These are phyloP conservation scores for Conchocele bisecta DNA, from an alignment of 2,888 invertebrate species.

Conservation along the genomic window DNA sequence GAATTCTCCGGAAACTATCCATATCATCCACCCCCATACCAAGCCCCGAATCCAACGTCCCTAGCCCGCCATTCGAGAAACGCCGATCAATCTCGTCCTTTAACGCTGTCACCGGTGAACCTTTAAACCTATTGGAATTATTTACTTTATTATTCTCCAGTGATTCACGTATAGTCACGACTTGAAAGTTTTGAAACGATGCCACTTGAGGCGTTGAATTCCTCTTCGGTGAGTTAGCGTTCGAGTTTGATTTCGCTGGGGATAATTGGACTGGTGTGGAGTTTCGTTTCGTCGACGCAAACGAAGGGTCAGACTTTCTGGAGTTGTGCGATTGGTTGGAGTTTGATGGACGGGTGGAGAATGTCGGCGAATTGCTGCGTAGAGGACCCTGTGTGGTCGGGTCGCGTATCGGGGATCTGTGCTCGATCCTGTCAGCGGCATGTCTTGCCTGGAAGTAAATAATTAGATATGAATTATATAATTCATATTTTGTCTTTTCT, in stretches of 20 bases:
- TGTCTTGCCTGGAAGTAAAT: constrained; percentile 78
- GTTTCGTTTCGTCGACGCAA: constrained; percentile 62
- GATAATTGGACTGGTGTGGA: constrained; percentile 60
- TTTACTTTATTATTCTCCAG: constrained; percentile 61
- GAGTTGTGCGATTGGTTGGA: constrained; percentile 23
- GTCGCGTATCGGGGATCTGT: constrained; percentile 62
- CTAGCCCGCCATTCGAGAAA: constrained; percentile 60
- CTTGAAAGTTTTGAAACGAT: constrained; percentile 60
- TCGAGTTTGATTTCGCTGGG: constrained; percentile 37
- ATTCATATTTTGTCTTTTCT: background rate
- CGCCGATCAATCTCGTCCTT: constrained; percentile 81
- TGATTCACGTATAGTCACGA: constrained; percentile 70
- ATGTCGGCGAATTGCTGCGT: constrained; percentile 58
- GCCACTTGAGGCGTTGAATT: constrained; percentile 51
- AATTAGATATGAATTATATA: background rate
- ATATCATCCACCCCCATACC: constrained; percentile 51
- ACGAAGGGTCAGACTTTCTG: constrained; percentile 51
- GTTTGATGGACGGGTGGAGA: constrained; percentile 40
- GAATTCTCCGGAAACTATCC: constrained; percentile 40
- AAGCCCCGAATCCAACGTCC: constrained; percentile 56
- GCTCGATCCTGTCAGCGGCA: constrained; percentile 70
- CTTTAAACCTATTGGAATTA: constrained; percentile 70
- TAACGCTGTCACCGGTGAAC: constrained; percentile 81
- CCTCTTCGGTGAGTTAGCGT: constrained; percentile 44
- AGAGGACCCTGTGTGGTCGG: constrained; percentile 15